Percentiles rank a stretch among this genome's conserved stretches.
Conservation (phyloP, 2,888 invertebrate species). For the Eristalinus sepulchralis region DNA sequence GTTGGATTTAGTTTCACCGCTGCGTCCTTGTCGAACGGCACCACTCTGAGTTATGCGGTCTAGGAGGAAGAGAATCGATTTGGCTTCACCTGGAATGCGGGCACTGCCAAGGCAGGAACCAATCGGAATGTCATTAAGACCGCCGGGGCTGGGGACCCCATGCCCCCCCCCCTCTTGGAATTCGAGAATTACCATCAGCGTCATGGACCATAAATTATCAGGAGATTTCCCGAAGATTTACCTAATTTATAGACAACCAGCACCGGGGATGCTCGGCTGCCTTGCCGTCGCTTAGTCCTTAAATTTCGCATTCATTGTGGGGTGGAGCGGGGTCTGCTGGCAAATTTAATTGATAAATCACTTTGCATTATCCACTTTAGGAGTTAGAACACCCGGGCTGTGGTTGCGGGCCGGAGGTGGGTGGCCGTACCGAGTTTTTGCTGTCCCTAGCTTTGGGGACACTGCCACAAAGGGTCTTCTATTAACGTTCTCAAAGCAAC, state of each 20-base stretch:
- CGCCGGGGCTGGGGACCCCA: background rate
- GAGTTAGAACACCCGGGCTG: constrained; percentile 26
- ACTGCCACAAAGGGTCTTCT: background rate
- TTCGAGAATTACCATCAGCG: constrained; percentile 32
- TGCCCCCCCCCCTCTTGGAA: background rate
- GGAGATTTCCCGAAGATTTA: constrained; percentile 60
- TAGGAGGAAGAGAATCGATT: background rate
- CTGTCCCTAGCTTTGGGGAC: background rate
- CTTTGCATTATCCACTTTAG: constrained; percentile 62
- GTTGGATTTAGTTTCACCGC: too few relatives aligned
- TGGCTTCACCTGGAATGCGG: constrained; percentile 15
- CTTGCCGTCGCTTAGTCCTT: constrained; percentile 32
- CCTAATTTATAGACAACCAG: constrained; percentile 65
- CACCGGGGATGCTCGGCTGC: constrained; percentile 44
- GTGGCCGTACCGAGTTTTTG: background rate
- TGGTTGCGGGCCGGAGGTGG: background rate
- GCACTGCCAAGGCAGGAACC: background rate
- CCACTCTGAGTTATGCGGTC: too few relatives aligned
- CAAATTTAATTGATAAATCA: constrained; percentile 64
- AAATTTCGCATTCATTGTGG: constrained; percentile 20
- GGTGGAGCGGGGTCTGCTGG: background rate
- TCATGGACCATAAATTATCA: constrained; percentile 55
- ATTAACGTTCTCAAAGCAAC: constrained; percentile 1
- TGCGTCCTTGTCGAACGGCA: background rate
- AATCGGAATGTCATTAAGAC: constrained; percentile 40